Percentiles rank a stretch among this genome's conserved stretches.
These are phyloP conservation scores for Artemia sinica DNA, from an alignment of 2,888 invertebrate genomes.

Conservation along the genomic window DNA sequence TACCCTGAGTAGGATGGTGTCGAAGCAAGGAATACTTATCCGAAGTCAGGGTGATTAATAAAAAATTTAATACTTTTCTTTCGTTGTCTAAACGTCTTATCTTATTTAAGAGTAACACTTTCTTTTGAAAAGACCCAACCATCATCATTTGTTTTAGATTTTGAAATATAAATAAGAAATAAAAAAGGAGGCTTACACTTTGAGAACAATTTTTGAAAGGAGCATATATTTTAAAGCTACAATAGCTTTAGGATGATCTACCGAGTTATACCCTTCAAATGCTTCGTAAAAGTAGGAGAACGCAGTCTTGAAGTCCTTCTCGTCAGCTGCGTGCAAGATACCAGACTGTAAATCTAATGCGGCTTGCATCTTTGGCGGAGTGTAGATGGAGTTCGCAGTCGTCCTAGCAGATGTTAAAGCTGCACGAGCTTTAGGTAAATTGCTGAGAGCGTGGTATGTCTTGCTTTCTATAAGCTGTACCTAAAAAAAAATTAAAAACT, in stretches of 20 bases:
- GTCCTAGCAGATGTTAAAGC: constrained; percentile 94
- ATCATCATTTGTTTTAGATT: not conserved
- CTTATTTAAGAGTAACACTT: not conserved
- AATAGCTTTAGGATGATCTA: constrained; percentile 64
- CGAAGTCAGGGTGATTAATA: constrained; percentile 4
- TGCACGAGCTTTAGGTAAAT: constrained; percentile 86
- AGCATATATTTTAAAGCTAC: constrained; percentile 98
- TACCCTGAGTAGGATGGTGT: no score
- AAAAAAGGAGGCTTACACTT: constrained; percentile 34
- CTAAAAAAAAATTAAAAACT: not conserved
- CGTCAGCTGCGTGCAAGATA: constrained; percentile 97
- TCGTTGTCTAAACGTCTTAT: not conserved
- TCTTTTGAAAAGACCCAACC: not conserved
- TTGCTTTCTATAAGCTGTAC: constrained; percentile 95
- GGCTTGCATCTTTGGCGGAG: constrained; percentile 95
- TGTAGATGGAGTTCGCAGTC: constrained; percentile 99
- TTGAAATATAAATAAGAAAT: no score
- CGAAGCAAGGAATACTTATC: no score
- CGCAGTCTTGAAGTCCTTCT: constrained; percentile 97
- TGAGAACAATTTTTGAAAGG: constrained; percentile 93
- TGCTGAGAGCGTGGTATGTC: constrained; percentile 91
- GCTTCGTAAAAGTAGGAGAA: constrained; percentile 99
- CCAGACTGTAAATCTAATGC: constrained; percentile 92
- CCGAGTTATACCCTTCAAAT: constrained; percentile 94
- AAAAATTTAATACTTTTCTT: constrained; percentile 16